Base-by-base conservation (phyloP, 2,888 invertebrate species). In the Salpingus planirostris region DNA sequence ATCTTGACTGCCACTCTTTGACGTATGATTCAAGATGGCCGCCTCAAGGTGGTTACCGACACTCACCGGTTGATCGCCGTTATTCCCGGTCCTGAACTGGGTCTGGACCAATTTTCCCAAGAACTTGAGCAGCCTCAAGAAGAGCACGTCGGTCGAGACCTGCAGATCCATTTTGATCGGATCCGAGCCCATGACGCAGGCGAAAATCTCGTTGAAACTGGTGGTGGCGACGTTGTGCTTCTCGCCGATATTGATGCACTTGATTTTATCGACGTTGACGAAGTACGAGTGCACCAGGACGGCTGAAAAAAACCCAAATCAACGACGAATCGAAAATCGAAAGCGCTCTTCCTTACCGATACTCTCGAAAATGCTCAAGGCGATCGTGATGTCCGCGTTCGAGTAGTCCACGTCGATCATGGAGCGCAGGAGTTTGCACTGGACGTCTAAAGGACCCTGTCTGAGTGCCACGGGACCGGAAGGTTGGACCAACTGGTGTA, bases 171-270 rank as follows among this genome's bases (percentile, higher is more conserved):
- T 74, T 48, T 73, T 72, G 30, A 67, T 65, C 8, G 71, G 65
- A 48, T 76, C 77, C 0, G 74, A 72, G 1, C 81, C 76, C 27
- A 82, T 65, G 5, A 81, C 76, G 36, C 76, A 83, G 2, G 84
- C 82, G 64, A 87, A 82, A 43, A 86, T 67, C 35, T 85, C 85
- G 48, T 82, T 82, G 43, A 83, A 78, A 31, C 75, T 73, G 43
- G 74, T 74, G 14, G 70, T 65, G 33, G 70, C 67, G 36, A 69
- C 65, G 43, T 59, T 67, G 34, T 64, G 61, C 11, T 66, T 64
- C 46, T 73, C 71, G 1, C 67, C 66, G 15, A 70, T 64, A 21
- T 70, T 71, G 31, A 70, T 68, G 43, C 74, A 73, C 47, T 70
- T 69, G 24, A 73, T 62, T 47, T 69, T 66, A 38, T 74, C 74